Base-by-base conservation (phyloP, 2,113 vertebrate genomes). In the Columba livia region DNA sequence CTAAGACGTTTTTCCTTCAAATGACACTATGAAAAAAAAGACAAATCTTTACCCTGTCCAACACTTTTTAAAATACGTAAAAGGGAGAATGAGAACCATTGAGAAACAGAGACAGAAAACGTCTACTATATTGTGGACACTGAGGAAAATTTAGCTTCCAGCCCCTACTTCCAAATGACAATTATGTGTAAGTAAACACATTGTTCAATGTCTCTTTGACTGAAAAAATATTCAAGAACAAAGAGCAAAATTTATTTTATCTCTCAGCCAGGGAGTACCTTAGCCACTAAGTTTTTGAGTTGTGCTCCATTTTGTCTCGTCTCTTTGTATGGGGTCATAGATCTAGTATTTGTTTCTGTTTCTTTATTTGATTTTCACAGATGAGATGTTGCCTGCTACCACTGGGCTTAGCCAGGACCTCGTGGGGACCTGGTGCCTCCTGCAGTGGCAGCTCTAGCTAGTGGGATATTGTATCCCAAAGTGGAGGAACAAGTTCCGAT, bases 401-500 rank as follows among this genome's bases (percentile, higher is more conserved):
- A 21, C 26, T 28, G 17, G 29, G 23, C 23, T 88, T 44, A 70
- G 12, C 23, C 34, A 53, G 40, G 34, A 51, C 29, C 14, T 50
- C 0, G 0, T 2, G 2, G n/a, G 26, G 32, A 34, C 8, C 42
- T 60, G 24, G 4, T 47, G 19, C 13, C 7, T 74, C 32, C 9
- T 1, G 3, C 17, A 74, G 75, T 2, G 15, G 4, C 66, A 88
- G 51, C 66, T 88, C 31, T 61, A 81, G 34, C 11, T 53, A 44
- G 6, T 34, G 14, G 7, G 47, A 62, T 40, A 28, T 21, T 65
- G 14, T 12, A 21, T 38, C n/a, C 42, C 61, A 79, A 57, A 64
- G 10, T 24, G 11, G 53, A 75, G 32, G 28, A 60, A 44, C 21
- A 72, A 65, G 5, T 5, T 42, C 8, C 50, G 34, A 54, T 11